Percentiles rank a stretch among this genome's conserved stretches.
These are phyloP conservation scores for Hetaerina titia DNA, from an alignment of 2,888 invertebrate species.

Conservation along the genomic window DNA sequence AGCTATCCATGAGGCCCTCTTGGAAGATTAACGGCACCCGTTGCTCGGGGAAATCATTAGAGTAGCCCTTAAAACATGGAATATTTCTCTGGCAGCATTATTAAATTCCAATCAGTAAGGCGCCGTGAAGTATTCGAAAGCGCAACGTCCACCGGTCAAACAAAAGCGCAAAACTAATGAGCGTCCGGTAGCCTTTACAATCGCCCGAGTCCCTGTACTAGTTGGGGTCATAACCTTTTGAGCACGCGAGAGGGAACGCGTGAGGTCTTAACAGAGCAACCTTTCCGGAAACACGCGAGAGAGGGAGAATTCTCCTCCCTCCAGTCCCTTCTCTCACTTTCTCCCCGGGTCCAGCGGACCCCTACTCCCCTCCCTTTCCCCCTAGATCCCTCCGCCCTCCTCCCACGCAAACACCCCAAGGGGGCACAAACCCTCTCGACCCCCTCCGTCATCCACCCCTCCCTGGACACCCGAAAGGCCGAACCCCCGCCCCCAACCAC, in stretches of 20 bases:
- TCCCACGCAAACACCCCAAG: not conserved
- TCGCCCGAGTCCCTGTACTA: not conserved
- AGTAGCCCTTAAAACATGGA: no score
- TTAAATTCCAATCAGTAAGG: no score
- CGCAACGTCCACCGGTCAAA: no score
- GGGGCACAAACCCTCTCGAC: not conserved
- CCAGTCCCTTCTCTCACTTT: not conserved
- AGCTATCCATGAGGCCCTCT: no score
- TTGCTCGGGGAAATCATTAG: no score
- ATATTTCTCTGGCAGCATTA: no score
- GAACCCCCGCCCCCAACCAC: not conserved
- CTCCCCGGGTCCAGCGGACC: not conserved
- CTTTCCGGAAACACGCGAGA: not conserved
- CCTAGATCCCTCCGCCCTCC: not conserved
- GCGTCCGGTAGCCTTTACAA: not conserved
- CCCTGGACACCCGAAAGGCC: not conserved
- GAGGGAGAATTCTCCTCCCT: conserved; percentile 4
- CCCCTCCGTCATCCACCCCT: not conserved
- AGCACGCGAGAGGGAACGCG: not conserved
- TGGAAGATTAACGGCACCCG: no score
- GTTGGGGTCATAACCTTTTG: not conserved
- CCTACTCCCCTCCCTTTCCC: not conserved
- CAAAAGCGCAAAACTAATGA: not conserved
- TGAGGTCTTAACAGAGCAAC: not conserved
- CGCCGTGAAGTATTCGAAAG: no score